Percentiles rank a stretch among this genome's conserved stretches.
phyloP scores from a whole-genome alignment of 2,888 invertebrate genomes.

The Silvanus unidentatus region DNA sequence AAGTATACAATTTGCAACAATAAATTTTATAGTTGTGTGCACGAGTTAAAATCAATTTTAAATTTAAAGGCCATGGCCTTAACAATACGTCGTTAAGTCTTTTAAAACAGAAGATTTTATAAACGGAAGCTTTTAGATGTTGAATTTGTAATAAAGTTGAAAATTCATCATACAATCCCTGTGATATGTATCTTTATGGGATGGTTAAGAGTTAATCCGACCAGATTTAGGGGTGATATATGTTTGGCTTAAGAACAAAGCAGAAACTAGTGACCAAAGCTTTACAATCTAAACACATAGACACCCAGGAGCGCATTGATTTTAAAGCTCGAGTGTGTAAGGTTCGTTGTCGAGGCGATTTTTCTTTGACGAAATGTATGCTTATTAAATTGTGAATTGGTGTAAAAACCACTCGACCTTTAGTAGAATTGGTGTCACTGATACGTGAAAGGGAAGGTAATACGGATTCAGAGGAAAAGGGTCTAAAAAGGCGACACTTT shows the following conservation, averaged over 20 bases:
- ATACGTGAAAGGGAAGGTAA: conserved; percentile 21
- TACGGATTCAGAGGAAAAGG: neutral
- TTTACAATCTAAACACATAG: conserved; percentile 28
- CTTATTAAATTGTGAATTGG: conserved; percentile 18
- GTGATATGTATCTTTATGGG: conserved; percentile 8
- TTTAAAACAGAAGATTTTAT: neutral
- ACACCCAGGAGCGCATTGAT: conserved; percentile 17
- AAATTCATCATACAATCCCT: neutral
- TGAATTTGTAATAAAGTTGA: too few relatives aligned
- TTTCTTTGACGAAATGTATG: conserved; percentile 5
- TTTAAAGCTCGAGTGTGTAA: conserved; percentile 5
- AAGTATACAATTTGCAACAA: too few relatives aligned
- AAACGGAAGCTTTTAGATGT: too few relatives aligned
- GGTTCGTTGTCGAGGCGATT: conserved; percentile 5
- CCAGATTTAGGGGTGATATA: conserved; percentile 31
- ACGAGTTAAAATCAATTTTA: too few relatives aligned
- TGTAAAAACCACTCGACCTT: conserved; percentile 21
- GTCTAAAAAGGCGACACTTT: neutral
- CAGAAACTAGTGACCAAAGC: conserved; percentile 27
- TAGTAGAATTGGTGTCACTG: conserved; percentile 17
- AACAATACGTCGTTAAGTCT: neutral
- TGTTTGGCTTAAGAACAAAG: conserved; percentile 24
- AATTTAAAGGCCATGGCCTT: too few relatives aligned
- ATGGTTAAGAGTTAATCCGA: conserved; percentile 18
- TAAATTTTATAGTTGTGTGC: too few relatives aligned